These are phyloP conservation scores for Irena cyanogastra DNA, from an alignment of 2,113 vertebrate species.

Conservation along the genomic window DNA sequence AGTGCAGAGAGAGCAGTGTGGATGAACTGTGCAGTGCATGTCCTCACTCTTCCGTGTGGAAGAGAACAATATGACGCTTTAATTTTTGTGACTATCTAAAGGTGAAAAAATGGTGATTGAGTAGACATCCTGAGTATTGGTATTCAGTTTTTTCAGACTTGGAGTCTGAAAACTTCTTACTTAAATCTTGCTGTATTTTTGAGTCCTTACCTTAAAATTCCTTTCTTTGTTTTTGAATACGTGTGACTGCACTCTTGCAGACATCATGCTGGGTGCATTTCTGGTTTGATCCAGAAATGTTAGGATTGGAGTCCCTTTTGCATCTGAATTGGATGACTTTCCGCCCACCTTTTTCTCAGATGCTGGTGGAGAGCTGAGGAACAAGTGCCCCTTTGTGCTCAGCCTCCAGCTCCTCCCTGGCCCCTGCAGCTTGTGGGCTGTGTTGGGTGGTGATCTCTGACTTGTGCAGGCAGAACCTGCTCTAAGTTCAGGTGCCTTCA, in stretches of 20 bases:
- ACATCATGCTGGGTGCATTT: background rate
- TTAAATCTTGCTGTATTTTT: background rate
- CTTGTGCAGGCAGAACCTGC: background rate
- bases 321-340: background rate
- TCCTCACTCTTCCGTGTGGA: background rate
- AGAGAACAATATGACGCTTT: background rate
- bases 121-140: background rate
- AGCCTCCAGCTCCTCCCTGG: rapidly evolving
- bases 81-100: background rate
- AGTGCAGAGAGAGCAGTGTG: background rate
- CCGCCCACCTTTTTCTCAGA: slow-evolving; percentile 23
- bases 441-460: background rate
- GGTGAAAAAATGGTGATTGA: background rate
- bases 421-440: background rate
- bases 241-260: background rate
- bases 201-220: background rate
- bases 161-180: background rate
- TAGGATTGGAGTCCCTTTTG: background rate
- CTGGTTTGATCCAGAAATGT: background rate
- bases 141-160: background rate
- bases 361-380: background rate
- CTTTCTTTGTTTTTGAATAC: background rate
- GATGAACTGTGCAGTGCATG: background rate
- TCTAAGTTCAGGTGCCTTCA: background rate
- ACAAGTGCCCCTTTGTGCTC: background rate